A percentile compares a stretch with the other conserved stretches of the same genome.
phyloP scores from a whole-genome alignment of 2,888 invertebrate species.

The Asteroscopus sphinx region DNA sequence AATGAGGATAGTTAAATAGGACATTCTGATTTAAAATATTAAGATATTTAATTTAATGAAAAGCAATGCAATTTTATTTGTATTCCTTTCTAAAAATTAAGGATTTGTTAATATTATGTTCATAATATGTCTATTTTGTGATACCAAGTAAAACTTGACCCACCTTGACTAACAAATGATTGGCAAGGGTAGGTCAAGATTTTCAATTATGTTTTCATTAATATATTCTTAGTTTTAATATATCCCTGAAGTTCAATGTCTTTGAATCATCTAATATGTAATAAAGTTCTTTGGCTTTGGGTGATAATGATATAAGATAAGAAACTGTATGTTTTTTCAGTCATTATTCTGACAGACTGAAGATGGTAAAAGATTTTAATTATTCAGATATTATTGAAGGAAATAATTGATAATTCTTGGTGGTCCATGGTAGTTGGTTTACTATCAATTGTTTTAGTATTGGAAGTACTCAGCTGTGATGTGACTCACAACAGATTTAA shows the following conservation, averaged over 20 bases:
- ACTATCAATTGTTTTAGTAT: slow-evolving; percentile 19
- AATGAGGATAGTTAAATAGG: too few species aligned
- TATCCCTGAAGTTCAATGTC: slow-evolving; percentile 42
- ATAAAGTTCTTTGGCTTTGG: slow-evolving; percentile 43
- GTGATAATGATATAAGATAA: slow-evolving; percentile 47
- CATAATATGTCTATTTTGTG: too few species aligned
- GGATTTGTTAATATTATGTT: too few species aligned
- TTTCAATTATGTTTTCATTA: neutral
- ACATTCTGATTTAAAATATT: too few species aligned
- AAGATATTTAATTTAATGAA: too few species aligned
- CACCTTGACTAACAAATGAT: too few species aligned
- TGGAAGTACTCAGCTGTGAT: slow-evolving; percentile 1
- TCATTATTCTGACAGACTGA: slow-evolving; percentile 36
- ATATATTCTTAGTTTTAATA: neutral
- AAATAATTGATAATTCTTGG: neutral
- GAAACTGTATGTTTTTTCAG: slow-evolving; percentile 18
- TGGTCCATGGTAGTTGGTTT: neutral
- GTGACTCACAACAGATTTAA: slow-evolving; percentile 24
- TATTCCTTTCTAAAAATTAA: too few species aligned
- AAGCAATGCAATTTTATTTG: too few species aligned
- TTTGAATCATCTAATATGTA: slow-evolving; percentile 20
- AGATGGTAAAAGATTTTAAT: neutral
- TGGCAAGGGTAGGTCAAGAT: too few species aligned
- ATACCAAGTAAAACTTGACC: too few species aligned
- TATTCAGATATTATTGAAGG: neutral